A percentile compares a stretch with the other conserved stretches of the same genome.
These are phyloP conservation scores for Agrochola macilenta DNA, from an alignment of 2,888 invertebrate species.

Conservation along the genomic window DNA sequence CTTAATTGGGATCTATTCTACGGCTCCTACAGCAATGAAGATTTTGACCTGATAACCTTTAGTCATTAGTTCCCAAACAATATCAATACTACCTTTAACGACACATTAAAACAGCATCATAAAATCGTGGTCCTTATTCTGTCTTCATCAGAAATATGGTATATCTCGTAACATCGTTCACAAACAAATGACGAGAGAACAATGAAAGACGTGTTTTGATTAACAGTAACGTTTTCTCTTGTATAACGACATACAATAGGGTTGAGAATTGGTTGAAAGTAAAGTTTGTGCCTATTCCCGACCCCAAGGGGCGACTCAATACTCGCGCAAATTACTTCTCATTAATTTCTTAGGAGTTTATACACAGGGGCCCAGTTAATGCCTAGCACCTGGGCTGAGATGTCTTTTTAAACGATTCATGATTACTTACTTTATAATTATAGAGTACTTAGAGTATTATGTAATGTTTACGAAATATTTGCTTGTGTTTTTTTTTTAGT, in stretches of 20 bases:
- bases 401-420: constrained; percentile 54
- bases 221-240: constrained; percentile 55
- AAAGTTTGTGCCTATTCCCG: constrained; percentile 43
- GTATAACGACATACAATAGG: constrained; percentile 42
- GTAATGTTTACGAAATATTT: constrained; percentile 2
- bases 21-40: background rate
- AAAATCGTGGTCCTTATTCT: constrained; percentile 29
- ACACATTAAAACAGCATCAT: constrained; percentile 25
- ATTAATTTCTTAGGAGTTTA: constrained; percentile 64
- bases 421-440: constrained; percentile 26
- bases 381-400: constrained; percentile 38
- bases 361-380: constrained; percentile 54
- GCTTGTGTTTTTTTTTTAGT: background rate
- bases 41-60: background rate
- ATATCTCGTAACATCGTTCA: constrained; percentile 38
- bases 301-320: constrained; percentile 44
- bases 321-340: constrained; percentile 62
- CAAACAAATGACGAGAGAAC: constrained; percentile 57
- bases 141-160: constrained; percentile 23
- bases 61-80: background rate
- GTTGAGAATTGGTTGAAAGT: constrained; percentile 41
- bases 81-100: constrained; percentile 17
- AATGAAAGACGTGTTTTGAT: constrained; percentile 60
- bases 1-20: background rate
- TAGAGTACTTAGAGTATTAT: background rate